Base-by-base conservation (phyloP, 2,797 vertebrate species). In the Esox lucius region DNA sequence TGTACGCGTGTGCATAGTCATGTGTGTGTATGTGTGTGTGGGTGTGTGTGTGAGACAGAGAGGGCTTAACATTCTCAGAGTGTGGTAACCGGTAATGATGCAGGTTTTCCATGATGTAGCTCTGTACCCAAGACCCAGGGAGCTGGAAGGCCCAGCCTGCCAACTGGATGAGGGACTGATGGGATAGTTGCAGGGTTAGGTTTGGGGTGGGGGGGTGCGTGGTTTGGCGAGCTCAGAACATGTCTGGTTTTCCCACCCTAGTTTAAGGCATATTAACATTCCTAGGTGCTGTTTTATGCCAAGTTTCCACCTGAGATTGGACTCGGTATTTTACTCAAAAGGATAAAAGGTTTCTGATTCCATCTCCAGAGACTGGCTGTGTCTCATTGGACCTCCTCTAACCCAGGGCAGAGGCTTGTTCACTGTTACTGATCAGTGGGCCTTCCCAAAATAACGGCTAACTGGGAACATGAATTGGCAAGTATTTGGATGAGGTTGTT, bases 61-160 rank as follows among this genome's bases (percentile, higher is more conserved):
- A 89, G 67, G 86, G 83, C 61, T 48, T 69, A 69, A 81, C 82
- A 85, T 80, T 83, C 87, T 56, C 46, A 88, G 83, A 77, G 84
- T 88, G 33, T 62, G 81, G 87, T 91, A 88, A 88, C 93, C 56
- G 80, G 87, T 91, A 87, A 88, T 93, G 92, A 93, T 89, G 89
- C 86, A 90, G 76, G 82, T 92, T 94, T 94, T 94, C 92, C 94
- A 92, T 90, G 87, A 90, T 87, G 87, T 87, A 85, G 85, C 79
- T 84, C 79, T 80, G 79, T 76, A 85, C 83, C 85, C 74, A 81
- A 80, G 75, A 83, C 76, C 56, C 72, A 72, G 79, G 81, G 77
- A 77, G 77, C 74, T 81, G 64, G 75, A 71, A 84, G 81, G 80
- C 79, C 53, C 82, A 66, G 79, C 75, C 70, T 62, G 86, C 82